Conservation (phyloP, 2,888 invertebrate genomes). For the Uropetala carovei region DNA sequence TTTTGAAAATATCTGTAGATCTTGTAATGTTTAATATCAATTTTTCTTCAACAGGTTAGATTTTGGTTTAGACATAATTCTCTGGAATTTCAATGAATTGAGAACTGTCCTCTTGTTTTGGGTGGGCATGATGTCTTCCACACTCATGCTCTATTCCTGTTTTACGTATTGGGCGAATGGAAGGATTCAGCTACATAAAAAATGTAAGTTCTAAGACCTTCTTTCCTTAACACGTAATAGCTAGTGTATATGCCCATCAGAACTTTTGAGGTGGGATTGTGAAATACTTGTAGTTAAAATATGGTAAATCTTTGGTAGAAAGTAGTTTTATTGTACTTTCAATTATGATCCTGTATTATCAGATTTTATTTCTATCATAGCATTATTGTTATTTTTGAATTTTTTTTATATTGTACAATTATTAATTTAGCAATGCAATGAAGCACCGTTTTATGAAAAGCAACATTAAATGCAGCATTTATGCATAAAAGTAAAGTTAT, state of each 20-base stretch:
- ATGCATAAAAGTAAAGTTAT: too few species aligned
- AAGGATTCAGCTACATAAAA: slow-evolving; percentile 70
- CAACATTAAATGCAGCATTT: too few species aligned
- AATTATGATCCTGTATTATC: not conserved
- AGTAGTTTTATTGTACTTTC: not conserved
- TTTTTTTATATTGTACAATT: too few species aligned
- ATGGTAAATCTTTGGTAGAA: not conserved
- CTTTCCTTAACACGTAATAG: too few species aligned
- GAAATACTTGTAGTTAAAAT: too few species aligned
- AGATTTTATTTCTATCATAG: too few species aligned
- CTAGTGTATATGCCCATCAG: too few species aligned
- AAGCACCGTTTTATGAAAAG: too few species aligned
- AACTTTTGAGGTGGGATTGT: too few species aligned
- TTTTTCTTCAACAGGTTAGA: slow-evolving; percentile 74
- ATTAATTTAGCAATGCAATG: too few species aligned
- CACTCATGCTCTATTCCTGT: slow-evolving; percentile 74
- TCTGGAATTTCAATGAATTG: slow-evolving; percentile 79
- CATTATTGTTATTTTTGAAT: too few species aligned
- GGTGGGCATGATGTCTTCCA: slow-evolving; percentile 76
- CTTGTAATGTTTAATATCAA: not conserved
- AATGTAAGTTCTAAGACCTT: slow-evolving; percentile 42
- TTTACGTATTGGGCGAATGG: slow-evolving; percentile 77
- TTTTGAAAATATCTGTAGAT: not conserved
- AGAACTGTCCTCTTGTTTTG: slow-evolving; percentile 79
- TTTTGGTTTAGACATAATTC: slow-evolving; percentile 80